phyloP scores from a whole-genome alignment of 2,888 invertebrate species.

The Alloscopus bannaensis region DNA sequence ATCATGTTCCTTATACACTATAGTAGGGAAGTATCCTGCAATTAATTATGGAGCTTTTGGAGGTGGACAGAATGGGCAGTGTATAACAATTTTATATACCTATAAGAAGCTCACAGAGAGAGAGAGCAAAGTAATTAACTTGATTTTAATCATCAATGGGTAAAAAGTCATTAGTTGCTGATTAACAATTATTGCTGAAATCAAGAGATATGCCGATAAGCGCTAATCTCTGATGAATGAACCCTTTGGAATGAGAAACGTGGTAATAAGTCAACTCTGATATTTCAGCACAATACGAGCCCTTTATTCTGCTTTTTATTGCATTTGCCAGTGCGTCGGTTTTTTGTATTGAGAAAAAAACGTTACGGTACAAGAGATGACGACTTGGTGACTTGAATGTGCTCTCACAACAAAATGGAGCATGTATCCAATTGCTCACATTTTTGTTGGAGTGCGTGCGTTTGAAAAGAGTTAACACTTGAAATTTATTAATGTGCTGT shows the following conservation, averaged over 20 bases:
- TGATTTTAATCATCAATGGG: conserved; percentile 50
- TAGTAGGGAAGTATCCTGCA: conserved; percentile 25
- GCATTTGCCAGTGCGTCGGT: neutral
- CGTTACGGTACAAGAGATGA: neutral
- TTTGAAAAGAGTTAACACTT: neutral
- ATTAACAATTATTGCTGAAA: conserved; percentile 48
- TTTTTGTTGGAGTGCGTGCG: neutral
- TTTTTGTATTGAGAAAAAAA: too few species aligned
- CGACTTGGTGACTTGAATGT: conserved; percentile 5
- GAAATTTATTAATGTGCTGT: conserved; percentile 10
- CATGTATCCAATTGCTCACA: neutral
- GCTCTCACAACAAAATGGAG: conserved; percentile 23
- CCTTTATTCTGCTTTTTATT: too few species aligned
- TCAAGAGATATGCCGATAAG: conserved; percentile 31
- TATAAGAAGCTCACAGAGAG: too few species aligned
- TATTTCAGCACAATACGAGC: too few species aligned
- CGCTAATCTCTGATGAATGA: conserved; percentile 30
- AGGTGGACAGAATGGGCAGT: conserved; percentile 22
- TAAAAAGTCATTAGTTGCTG: conserved; percentile 46
- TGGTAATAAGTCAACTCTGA: conserved; percentile 25
- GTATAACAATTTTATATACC: neutral
- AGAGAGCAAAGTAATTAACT: conserved; percentile 52
- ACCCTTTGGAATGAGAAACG: neutral
- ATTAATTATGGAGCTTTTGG: conserved; percentile 48
- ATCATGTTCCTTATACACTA: neutral